Evolutionary conservation across 2,113 vertebrate species (phyloP).

Genomic region (Rousettus leschenaultii): DNA sequence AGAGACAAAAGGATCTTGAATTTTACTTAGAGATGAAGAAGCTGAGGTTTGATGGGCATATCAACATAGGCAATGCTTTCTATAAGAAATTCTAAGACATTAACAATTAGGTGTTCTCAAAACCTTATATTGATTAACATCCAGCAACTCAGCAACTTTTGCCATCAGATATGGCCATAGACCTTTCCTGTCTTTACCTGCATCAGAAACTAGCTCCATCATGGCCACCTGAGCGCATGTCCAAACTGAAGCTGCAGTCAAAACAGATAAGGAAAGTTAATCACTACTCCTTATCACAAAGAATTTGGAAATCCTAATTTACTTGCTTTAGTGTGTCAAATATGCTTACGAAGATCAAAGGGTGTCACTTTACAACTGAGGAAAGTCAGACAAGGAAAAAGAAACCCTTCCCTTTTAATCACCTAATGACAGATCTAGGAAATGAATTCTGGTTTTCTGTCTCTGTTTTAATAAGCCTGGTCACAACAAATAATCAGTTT

Average conservation of each 20-base stretch:
- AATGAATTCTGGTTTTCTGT: conserved; percentile 1
- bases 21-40: conserved; percentile 15
- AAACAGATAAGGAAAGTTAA: neutral
- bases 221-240: neutral
- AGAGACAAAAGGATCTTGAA: neutral
- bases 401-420: neutral
- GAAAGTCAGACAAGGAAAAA: neutral
- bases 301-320: neutral
- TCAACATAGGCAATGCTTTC: neutral
- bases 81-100: neutral
- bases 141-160: neutral
- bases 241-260: neutral
- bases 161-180: neutral
- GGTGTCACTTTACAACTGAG: neutral
- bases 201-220: neutral
- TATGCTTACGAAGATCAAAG: neutral
- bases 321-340: neutral
- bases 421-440: conserved; percentile 19
- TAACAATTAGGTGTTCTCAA: neutral
- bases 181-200: neutral
- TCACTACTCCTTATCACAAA: neutral
- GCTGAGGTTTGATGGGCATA: neutral
- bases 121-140: neutral
- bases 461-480: conserved; percentile 44
- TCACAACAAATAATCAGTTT: neutral